These are phyloP conservation scores for Orthosia incerta DNA, from an alignment of 2,888 invertebrate genomes.

Conservation along the genomic window DNA sequence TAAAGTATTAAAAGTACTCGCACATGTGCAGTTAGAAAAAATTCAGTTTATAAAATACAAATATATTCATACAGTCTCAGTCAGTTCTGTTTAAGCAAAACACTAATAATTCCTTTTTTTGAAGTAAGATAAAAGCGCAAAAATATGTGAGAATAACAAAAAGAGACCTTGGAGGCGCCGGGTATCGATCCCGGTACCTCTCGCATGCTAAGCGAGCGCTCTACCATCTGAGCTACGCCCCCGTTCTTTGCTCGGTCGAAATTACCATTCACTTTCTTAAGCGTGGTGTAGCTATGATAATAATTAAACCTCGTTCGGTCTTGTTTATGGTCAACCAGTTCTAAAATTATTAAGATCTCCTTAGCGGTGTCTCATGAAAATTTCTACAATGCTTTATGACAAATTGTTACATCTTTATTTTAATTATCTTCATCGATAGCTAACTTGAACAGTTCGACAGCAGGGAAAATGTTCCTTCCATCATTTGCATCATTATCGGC, in stretches of 20 bases:
- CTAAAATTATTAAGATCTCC: neutral
- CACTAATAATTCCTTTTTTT: neutral
- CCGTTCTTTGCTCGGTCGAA: constrained; percentile 27
- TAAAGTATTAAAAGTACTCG: too few species aligned
- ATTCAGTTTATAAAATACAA: too few species aligned
- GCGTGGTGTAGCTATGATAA: neutral
- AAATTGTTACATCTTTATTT: neutral
- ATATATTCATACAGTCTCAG: too few species aligned
- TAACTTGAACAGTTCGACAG: too few species aligned
- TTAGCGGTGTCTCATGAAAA: neutral
- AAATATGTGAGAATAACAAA: neutral
- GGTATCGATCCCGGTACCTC: constrained; percentile 91
- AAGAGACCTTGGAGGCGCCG: constrained; percentile 71
- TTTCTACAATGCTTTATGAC: neutral
- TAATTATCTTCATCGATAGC: too few species aligned
- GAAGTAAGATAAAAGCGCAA: neutral
- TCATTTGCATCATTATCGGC: too few species aligned
- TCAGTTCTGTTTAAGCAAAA: too few species aligned
- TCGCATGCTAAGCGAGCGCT: constrained; percentile 91
- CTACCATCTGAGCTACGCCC: constrained; percentile 91
- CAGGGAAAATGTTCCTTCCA: too few species aligned
- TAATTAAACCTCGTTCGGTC: neutral
- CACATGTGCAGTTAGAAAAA: too few species aligned
- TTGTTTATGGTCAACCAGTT: neutral
- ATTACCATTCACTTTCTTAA: neutral